Evolutionary conservation across 2,113 vertebrate species (phyloP).

Genomic region (Chloebia gouldiae): DNA sequence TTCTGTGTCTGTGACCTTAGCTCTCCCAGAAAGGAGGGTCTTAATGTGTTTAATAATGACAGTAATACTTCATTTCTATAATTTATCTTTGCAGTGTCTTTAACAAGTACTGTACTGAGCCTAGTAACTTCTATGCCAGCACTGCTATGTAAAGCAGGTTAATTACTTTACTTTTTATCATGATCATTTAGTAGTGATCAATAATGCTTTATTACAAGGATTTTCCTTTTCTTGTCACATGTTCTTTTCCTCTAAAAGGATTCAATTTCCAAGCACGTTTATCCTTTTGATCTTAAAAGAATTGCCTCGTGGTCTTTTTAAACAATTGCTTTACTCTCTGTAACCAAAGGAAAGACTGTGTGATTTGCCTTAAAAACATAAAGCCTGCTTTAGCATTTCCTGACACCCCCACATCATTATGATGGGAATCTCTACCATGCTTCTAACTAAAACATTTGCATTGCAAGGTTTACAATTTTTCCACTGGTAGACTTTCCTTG

Average conservation of each 20-base stretch:
- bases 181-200: neutral
- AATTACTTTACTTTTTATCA: neutral
- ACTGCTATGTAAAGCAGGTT: neutral
- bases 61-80: neutral
- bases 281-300: neutral
- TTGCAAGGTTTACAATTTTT: neutral
- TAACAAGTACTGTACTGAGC: neutral
- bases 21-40: neutral
- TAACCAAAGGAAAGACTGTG: neutral
- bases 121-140: neutral
- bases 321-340: neutral
- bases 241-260: neutral
- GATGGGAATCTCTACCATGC: neutral
- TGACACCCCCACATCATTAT: neutral
- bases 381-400: neutral
- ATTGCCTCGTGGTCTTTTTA: neutral
- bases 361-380: neutral
- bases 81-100: neutral
- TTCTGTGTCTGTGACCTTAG: neutral
- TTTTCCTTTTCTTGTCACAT: neutral
- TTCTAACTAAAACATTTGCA: neutral
- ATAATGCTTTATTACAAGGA: neutral
- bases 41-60: neutral
- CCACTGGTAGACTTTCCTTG: neutral
- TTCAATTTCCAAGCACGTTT: neutral